Conservation (phyloP, 2,113 vertebrate species). For the Oryzias celebensis region DNA sequence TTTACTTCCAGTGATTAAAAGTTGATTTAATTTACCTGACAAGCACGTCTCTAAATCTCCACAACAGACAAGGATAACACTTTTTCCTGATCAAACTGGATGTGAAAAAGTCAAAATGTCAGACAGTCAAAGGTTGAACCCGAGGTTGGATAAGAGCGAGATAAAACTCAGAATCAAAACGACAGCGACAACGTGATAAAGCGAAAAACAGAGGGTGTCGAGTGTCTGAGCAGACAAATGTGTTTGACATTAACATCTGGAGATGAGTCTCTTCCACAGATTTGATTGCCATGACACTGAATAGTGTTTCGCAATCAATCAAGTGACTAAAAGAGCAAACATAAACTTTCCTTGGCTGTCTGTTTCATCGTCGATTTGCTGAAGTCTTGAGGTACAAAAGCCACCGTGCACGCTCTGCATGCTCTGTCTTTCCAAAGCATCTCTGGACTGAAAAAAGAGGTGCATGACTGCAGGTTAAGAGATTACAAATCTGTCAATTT, state of each 20-base stretch:
- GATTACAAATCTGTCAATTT: constrained; percentile 1
- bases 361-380: neutral
- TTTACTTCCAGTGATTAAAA: too few relatives aligned
- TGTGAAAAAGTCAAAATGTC: constrained; percentile 26
- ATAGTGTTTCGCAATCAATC: neutral
- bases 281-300: neutral
- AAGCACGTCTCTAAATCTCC: too few relatives aligned
- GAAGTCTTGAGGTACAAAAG: neutral
- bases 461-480: constrained; percentile 32
- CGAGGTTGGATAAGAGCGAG: constrained; percentile 5
- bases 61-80: too few relatives aligned
- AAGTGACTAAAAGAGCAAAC: neutral
- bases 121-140: constrained; percentile 30
- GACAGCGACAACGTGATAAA: neutral
- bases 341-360: neutral
- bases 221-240: neutral
- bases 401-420: neutral
- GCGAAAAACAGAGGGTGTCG: neutral
- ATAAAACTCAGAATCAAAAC: neutral
- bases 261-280: neutral
- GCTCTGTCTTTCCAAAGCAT: neutral
- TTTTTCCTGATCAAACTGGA: neutral
- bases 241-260: neutral
- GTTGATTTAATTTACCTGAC: too few relatives aligned
- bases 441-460: neutral